Evolutionary conservation across 2,113 vertebrate genomes (phyloP).

Genomic region (Peromyscus maniculatus): DNA sequence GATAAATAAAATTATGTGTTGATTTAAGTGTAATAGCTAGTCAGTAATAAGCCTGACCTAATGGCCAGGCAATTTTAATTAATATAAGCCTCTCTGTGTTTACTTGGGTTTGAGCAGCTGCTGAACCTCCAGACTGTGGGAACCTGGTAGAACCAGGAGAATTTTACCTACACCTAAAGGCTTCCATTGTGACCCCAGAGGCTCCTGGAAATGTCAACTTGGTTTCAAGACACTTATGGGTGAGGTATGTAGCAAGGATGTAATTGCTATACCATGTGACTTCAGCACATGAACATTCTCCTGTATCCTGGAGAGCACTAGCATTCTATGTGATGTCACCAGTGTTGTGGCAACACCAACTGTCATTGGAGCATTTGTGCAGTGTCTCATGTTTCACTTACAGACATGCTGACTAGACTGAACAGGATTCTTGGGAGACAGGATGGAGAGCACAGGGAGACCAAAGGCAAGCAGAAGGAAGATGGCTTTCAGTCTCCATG

Average conservation of each 20-base stretch:
- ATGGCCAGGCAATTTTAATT: too few relatives aligned
- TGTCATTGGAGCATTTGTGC: neutral
- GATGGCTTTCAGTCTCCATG: too few relatives aligned
- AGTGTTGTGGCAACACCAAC: neutral
- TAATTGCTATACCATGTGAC: too few relatives aligned
- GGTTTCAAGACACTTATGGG: neutral
- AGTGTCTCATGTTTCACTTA: neutral
- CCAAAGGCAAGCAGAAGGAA: rapidly evolving
- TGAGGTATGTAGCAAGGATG: neutral
- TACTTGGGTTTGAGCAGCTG: too few relatives aligned
- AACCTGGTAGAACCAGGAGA: too few relatives aligned
- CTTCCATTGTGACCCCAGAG: neutral
- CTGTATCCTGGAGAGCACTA: neutral
- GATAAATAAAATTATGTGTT: too few relatives aligned
- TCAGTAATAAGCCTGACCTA: too few relatives aligned
- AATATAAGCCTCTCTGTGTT: too few relatives aligned
- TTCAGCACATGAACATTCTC: neutral
- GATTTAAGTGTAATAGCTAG: too few relatives aligned
- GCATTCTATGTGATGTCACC: neutral
- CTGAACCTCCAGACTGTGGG: too few relatives aligned
- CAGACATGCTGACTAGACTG: neutral
- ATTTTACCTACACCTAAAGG: neutral
- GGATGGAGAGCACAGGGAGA: neutral
- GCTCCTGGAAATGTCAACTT: neutral
- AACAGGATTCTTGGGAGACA: neutral